phyloP scores from a whole-genome alignment of 2,797 vertebrate species.

The Myoxocephalus aenaeus region DNA sequence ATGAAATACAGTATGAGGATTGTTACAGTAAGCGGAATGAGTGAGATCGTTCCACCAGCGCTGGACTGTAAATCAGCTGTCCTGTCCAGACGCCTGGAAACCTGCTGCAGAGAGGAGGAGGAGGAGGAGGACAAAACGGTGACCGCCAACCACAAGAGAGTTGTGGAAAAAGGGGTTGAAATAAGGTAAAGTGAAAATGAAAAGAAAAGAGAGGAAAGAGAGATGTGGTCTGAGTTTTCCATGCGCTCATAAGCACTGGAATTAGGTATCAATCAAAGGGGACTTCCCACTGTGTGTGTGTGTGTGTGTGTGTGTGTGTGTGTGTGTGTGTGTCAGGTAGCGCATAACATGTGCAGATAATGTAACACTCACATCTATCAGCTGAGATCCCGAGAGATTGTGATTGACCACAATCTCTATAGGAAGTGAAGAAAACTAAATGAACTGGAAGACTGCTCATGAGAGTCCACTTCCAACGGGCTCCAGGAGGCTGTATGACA shows the following conservation, averaged over 20 bases:
- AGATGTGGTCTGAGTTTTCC: conserved; percentile 37
- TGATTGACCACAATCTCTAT: background rate
- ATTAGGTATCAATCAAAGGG: conserved; percentile 32
- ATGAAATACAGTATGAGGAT: conserved; percentile 12
- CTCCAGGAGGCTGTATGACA: background rate
- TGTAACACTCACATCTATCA: background rate
- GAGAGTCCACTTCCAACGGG: background rate
- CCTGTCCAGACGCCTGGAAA: conserved; percentile 52
- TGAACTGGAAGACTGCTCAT: background rate
- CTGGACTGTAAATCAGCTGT: conserved; percentile 25
- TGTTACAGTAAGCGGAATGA: conserved; percentile 12
- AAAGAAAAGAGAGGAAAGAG: conserved; percentile 8
- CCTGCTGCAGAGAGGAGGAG: conserved; percentile 8
- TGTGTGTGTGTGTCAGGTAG: background rate
- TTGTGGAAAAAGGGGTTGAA: conserved; percentile 35
- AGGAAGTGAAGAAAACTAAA: background rate
- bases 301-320: conserved; percentile 1
- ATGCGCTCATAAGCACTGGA: conserved; percentile 37
- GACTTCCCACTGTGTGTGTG: conserved; percentile 8
- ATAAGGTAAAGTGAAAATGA: conserved; percentile 53
- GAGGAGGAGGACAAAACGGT: background rate
- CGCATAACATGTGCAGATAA: background rate
- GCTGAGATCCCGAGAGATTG: background rate
- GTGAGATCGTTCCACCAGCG: background rate
- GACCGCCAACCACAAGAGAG: conserved; percentile 17